Percentiles rank a stretch among this genome's conserved stretches.
Conservation (phyloP, 2,113 vertebrate species). For the Hippotragus niger region DNA sequence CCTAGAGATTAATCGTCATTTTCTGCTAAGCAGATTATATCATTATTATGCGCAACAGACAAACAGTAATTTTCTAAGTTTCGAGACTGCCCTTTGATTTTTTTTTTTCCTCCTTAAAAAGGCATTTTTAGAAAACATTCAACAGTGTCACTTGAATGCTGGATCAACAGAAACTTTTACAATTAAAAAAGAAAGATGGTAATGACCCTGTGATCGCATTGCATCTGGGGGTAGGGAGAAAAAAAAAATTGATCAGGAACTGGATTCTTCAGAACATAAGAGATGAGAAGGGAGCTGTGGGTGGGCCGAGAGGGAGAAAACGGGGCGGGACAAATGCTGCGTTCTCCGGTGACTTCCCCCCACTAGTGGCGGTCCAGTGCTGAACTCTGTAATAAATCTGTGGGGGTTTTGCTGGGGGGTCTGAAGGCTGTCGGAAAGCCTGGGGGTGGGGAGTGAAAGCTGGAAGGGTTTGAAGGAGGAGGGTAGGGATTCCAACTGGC, state of each 20-base stretch:
- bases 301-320: slow-evolving; percentile 76
- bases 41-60: slow-evolving; percentile 80
- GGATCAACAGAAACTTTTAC: slow-evolving; percentile 79
- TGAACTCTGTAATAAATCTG: slow-evolving; percentile 99
- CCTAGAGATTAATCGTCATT: slow-evolving; percentile 77
- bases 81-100: slow-evolving; percentile 79
- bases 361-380: slow-evolving; percentile 97
- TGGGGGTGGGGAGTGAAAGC: slow-evolving; percentile 97
- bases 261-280: slow-evolving; percentile 88
- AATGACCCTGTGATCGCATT: slow-evolving; percentile 82
- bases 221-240: slow-evolving; percentile 79
- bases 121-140: slow-evolving; percentile 77
- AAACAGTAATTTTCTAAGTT: slow-evolving; percentile 82
- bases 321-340: slow-evolving; percentile 82
- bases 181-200: slow-evolving; percentile 70
- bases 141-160: slow-evolving; percentile 81
- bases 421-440: slow-evolving; percentile 99
- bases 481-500: slow-evolving; percentile 96
- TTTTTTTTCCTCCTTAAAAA: slow-evolving; percentile 73
- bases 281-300: slow-evolving; percentile 81
- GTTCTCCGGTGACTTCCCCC: too few species aligned
- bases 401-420: slow-evolving; percentile 96
- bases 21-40: slow-evolving; percentile 83
- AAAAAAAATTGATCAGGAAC: slow-evolving; percentile 80
- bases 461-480: slow-evolving; percentile 91